Evolutionary conservation across 2,113 vertebrate genomes (phyloP).

Genomic region (Lanius ludovicianus): DNA sequence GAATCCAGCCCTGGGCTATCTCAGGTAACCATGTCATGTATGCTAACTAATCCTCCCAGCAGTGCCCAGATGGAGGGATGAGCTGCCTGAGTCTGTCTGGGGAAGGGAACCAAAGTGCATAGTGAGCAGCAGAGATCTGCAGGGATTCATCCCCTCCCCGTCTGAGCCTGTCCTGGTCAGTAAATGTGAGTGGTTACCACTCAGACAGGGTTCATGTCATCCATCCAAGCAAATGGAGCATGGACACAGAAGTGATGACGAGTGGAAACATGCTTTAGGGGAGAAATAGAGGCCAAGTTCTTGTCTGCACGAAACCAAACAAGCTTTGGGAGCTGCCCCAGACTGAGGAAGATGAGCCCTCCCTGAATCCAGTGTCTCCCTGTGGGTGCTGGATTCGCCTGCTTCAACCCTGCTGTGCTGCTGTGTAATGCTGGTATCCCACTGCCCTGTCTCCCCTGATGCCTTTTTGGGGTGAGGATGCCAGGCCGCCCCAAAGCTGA

Average conservation of each 20-base stretch:
- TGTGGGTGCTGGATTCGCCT: not conserved
- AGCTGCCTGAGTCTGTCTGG: not conserved
- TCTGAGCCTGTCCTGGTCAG: not conserved
- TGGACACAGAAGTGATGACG: not conserved
- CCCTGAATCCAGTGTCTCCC: fast-evolving
- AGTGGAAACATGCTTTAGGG: not conserved
- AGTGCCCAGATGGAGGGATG: not conserved
- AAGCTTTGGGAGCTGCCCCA: not conserved
- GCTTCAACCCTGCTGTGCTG: not conserved
- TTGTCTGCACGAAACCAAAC: not conserved
- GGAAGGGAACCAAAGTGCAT: not conserved
- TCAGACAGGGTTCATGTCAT: not conserved
- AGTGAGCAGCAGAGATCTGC: not conserved
- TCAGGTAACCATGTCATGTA: not conserved
- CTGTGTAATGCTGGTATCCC: not conserved
- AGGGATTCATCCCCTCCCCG: not conserved
- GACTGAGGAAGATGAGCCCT: not conserved
- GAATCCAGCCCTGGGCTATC: not conserved
- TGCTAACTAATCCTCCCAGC: not conserved
- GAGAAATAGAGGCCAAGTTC: not conserved
- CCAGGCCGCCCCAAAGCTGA: not conserved
- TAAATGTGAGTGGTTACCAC: not conserved
- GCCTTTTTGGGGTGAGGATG: not conserved
- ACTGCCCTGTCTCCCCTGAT: not conserved
- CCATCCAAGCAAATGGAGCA: not conserved